phyloP scores from a whole-genome alignment of 2,888 invertebrate genomes.

The Euproctis similis region DNA sequence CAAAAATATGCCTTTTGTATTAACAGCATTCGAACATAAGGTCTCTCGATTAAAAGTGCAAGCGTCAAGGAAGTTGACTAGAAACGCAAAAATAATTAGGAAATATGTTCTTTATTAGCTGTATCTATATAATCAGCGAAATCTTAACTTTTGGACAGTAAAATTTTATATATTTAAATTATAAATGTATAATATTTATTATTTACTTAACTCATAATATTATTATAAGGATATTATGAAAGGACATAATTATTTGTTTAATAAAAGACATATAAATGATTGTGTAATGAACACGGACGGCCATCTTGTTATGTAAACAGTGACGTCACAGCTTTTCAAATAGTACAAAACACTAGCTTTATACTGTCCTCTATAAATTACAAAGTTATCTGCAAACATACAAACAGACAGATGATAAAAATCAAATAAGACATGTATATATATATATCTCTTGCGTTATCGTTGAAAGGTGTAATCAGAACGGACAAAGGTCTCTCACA shows the following conservation, averaged over 20 bases:
- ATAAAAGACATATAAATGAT: conserved; percentile 29
- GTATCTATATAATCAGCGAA: too few species aligned
- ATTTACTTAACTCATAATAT: conserved; percentile 28
- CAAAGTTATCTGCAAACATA: conserved; percentile 44
- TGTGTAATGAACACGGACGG: conserved; percentile 52
- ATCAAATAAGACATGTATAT: conserved; percentile 63
- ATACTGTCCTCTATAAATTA: conserved; percentile 67
- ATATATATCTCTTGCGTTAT: too few species aligned
- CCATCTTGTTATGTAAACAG: conserved; percentile 51
- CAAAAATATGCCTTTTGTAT: too few species aligned
- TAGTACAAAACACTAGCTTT: conserved; percentile 62
- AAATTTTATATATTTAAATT: too few species aligned
- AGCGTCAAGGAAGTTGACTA: too few species aligned
- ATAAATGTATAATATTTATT: too few species aligned
- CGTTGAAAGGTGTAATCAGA: conserved; percentile 51
- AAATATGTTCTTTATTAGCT: too few species aligned
- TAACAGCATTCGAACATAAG: too few species aligned
- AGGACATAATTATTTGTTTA: conserved; percentile 42
- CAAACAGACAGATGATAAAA: conserved; percentile 54
- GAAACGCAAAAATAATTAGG: too few species aligned
- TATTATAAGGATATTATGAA: conserved; percentile 34
- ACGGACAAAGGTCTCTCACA: conserved; percentile 56
- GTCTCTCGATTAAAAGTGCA: too few species aligned
- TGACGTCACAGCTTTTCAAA: conserved; percentile 52
- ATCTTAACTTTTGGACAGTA: too few species aligned